A percentile compares a stretch with the other conserved stretches of the same genome.
Conservation (phyloP, 2,797 vertebrate species). For the Bufotes viridis region DNA sequence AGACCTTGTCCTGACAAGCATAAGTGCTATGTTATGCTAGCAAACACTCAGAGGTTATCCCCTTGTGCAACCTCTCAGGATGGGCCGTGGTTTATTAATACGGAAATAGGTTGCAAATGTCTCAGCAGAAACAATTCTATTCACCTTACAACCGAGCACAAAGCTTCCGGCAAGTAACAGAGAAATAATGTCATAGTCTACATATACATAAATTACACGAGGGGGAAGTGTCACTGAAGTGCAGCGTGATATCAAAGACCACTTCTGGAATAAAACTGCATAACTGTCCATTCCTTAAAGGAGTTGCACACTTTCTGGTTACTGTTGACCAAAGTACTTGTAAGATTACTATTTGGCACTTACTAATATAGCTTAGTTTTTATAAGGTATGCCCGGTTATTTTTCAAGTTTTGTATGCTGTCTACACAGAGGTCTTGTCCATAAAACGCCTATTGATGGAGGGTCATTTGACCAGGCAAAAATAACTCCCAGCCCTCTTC, state of each 20-base stretch:
- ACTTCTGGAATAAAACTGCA: not conserved
- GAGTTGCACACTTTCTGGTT: no score
- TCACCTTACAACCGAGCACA: not conserved
- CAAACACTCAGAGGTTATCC: constrained; percentile 41
- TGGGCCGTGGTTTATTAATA: constrained; percentile 37
- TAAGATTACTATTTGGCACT: no score
- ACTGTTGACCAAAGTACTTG: no score
- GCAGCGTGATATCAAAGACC: not conserved
- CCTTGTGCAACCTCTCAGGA: constrained; percentile 41
- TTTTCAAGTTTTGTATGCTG: no score
- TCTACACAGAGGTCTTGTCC: no score
- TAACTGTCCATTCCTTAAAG: not conserved
- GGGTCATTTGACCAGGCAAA: no score
- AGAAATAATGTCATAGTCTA: not conserved
- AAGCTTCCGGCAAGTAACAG: not conserved
- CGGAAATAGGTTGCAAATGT: constrained; percentile 30
- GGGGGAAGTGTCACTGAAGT: not conserved
- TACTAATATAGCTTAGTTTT: no score
- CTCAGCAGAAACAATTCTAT: not conserved
- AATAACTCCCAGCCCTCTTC: no score
- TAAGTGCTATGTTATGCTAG: not conserved
- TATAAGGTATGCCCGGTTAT: no score
- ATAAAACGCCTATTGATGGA: no score
- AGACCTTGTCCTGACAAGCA: constrained; percentile 34
- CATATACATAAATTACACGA: not conserved